Base-by-base conservation (phyloP, 2,888 invertebrate genomes). In the Sphaerophoria taeniata region DNA sequence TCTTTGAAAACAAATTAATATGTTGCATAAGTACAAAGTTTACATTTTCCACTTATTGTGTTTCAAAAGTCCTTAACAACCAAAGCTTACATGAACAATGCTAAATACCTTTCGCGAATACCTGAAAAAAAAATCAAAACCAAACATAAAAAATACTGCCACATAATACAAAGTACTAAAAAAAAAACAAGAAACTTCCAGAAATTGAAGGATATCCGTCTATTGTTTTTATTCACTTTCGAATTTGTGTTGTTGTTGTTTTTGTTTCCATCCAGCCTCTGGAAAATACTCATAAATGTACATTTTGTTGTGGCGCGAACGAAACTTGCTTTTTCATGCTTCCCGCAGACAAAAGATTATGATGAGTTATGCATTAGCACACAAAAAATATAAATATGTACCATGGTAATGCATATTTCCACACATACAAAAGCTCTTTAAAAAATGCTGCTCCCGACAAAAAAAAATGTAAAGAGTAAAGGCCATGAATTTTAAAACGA, bases 361-460 rank as follows among this genome's bases (percentile, higher is more conserved):
- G 36, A 67, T 67, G 65, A 67, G 51, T 67, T 67, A 51, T 67
- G 65, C 36, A 51, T n/a, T n/a, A n/a, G n/a, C n/a, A n/a, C n/a
- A n/a, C n/a, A n/a, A n/a, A n/a, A n/a, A n/a, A n/a, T n/a, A n/a
- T n/a, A n/a, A n/a, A n/a, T n/a, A n/a, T n/a, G 58, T n/a, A 12
- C 12, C 36, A 65, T 51, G 36, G 65, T 51, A 6, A 51, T 51
- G 24, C 36, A 67, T n/a, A n/a, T 11, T 12, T 49, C 11, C 43
- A 43, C 47, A 24, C 12, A 49, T 11, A 60, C 11, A 43, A 0
- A 65, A 67, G 51, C 36, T n/a, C 53, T 11, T n/a, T 11, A 31
- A 12, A 39, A 7, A 39, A 39, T 24, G 11, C 24, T 4, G 4
- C 43, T 24, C 43, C 43, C 1, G 7, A n/a, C n/a, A 56, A 33